Evolutionary conservation across 2,113 vertebrate species (phyloP).

Genomic region (Laterallus jamaicensis): DNA sequence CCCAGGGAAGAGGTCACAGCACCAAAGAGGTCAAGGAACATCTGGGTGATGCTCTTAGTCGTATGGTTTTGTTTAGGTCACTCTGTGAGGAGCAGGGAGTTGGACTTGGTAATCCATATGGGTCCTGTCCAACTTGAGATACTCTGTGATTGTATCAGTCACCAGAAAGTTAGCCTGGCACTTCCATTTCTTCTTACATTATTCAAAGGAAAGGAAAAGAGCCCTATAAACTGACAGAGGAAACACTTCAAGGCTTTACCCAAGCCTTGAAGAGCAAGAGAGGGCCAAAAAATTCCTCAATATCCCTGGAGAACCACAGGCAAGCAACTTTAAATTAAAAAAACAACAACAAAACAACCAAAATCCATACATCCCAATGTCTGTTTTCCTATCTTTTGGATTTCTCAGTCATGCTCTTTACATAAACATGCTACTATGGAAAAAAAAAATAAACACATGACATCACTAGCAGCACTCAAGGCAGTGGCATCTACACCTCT

Average conservation of each 20-base stretch:
- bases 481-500: accelerated
- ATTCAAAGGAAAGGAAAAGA: not conserved
- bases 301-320: not conserved
- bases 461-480: no score
- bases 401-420: not conserved
- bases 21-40: not conserved
- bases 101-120: no score
- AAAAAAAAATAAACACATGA: not conserved
- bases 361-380: accelerated
- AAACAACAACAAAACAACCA: not conserved
- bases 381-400: not conserved
- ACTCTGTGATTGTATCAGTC: accelerated
- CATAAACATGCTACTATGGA: accelerated
- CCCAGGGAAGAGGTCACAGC: accelerated
- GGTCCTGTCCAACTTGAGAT: not conserved
- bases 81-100: not conserved
- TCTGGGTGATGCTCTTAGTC: not conserved
- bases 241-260: not conserved
- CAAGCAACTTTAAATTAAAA: not conserved
- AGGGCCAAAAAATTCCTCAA: not conserved
- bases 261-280: not conserved
- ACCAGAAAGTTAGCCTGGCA: not conserved
- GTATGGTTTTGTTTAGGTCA: accelerated
- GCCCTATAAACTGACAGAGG: not conserved
- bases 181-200: not conserved